Percentiles rank a stretch among this genome's conserved stretches.
Conservation (phyloP, 2,888 invertebrate species). For the Ophion costatus region DNA sequence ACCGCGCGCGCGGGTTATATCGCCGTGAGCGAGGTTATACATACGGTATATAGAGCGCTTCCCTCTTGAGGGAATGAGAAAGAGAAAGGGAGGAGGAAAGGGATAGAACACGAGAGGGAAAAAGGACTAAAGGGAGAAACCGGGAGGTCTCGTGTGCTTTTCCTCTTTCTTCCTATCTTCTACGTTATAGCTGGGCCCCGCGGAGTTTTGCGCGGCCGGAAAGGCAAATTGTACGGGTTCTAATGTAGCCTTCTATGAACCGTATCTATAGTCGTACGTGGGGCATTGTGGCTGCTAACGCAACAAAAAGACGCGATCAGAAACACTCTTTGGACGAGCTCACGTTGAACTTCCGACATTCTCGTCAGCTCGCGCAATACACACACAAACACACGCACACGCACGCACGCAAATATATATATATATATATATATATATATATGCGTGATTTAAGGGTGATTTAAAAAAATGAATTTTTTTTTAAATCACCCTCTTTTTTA, state of each 20-base stretch:
- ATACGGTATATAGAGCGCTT: constrained; percentile 18
- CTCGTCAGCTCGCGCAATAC: neutral
- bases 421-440: neutral
- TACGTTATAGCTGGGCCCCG: constrained; percentile 32
- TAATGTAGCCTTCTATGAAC: constrained; percentile 22
- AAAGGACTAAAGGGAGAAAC: constrained; percentile 44
- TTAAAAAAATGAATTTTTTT: too few relatives aligned
- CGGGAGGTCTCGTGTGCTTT: constrained; percentile 48
- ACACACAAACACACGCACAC: neutral
- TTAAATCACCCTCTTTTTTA: too few relatives aligned
- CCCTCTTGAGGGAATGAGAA: constrained; percentile 57
- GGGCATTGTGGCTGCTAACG: neutral
- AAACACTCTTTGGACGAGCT: neutral
- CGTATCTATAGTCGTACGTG: neutral
- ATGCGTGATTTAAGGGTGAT: too few relatives aligned
- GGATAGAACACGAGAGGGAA: constrained; percentile 66
- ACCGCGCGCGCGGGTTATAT: constrained; percentile 50
- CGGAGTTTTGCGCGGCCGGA: constrained; percentile 46
- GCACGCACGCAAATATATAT: too few relatives aligned
- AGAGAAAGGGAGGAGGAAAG: constrained; percentile 62
- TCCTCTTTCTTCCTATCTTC: constrained; percentile 44
- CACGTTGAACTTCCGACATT: neutral
- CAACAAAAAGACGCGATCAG: neutral
- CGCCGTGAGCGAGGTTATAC: constrained; percentile 55
- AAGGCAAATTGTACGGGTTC: constrained; percentile 42